Conservation (phyloP, 2,113 vertebrate species). For the Pelodiscus sinensis region DNA sequence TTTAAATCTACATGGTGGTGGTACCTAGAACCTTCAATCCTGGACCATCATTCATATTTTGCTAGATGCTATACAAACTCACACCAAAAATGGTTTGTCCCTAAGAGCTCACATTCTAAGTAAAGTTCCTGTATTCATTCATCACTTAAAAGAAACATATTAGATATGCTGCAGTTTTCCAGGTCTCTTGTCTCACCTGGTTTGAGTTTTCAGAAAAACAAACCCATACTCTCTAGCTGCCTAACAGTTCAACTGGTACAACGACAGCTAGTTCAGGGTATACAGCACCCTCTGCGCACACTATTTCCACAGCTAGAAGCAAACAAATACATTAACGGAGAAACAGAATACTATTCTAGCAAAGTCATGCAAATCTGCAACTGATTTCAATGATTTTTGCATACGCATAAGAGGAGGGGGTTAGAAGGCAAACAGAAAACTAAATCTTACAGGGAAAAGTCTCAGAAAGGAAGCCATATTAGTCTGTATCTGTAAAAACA, state of each 20-base stretch:
- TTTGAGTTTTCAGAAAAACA: not conserved
- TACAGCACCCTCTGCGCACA: no score
- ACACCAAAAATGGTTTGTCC: not conserved
- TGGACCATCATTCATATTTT: not conserved
- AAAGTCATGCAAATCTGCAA: constrained; percentile 32
- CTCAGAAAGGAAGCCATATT: not conserved
- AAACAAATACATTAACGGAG: not conserved
- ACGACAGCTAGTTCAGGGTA: not conserved
- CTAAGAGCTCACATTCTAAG: not conserved
- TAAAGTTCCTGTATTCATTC: not conserved
- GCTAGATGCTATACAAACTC: not conserved
- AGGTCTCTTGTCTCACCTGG: not conserved
- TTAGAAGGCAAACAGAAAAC: not conserved
- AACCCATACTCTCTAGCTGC: not conserved
- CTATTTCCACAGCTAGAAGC: not conserved
- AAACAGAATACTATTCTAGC: not conserved
- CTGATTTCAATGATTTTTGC: constrained; percentile 7
- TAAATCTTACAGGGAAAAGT: not conserved
- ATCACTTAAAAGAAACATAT: not conserved
- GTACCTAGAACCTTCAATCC: not conserved
- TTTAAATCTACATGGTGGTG: not conserved
- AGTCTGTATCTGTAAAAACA: no score
- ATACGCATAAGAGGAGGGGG: not conserved
- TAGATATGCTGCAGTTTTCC: no score
- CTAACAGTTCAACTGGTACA: not conserved